Conservation (phyloP, 2,113 vertebrate genomes). For the Cyphomyrus plagiostoma region DNA sequence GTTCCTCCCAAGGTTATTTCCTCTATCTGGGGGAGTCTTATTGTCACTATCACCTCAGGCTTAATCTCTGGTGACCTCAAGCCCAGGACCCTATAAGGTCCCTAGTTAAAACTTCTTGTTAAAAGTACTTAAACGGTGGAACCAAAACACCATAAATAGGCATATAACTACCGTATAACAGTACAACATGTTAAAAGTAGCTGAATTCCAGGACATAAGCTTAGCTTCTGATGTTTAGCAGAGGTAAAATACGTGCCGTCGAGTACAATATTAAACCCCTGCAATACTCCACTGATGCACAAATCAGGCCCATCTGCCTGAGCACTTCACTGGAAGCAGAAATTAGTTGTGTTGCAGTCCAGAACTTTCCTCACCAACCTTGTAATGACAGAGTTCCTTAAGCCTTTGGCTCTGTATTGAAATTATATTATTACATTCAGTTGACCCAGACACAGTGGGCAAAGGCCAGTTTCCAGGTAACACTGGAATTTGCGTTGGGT, state of each 20-base stretch:
- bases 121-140: neutral
- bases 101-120: neutral
- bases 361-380: neutral
- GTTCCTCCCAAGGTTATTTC: neutral
- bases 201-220: neutral
- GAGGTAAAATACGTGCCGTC: constrained; percentile 27
- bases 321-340: constrained; percentile 26
- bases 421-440: neutral
- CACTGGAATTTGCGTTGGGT: neutral
- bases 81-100: neutral
- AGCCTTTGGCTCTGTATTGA: neutral
- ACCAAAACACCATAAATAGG: neutral
- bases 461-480: neutral
- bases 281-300: neutral
- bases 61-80: neutral
- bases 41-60: neutral
- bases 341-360: neutral
- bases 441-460: neutral
- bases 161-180: neutral
- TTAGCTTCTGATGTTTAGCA: neutral
- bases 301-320: constrained; percentile 24
- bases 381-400: neutral
- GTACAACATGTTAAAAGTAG: neutral
- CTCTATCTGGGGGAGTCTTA: neutral
- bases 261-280: constrained; percentile 22